Evolutionary conservation across 2,888 invertebrate genomes (phyloP), one percentile per base, ranked within the genome.

Genomic region (Mythimna pallens): DNA sequence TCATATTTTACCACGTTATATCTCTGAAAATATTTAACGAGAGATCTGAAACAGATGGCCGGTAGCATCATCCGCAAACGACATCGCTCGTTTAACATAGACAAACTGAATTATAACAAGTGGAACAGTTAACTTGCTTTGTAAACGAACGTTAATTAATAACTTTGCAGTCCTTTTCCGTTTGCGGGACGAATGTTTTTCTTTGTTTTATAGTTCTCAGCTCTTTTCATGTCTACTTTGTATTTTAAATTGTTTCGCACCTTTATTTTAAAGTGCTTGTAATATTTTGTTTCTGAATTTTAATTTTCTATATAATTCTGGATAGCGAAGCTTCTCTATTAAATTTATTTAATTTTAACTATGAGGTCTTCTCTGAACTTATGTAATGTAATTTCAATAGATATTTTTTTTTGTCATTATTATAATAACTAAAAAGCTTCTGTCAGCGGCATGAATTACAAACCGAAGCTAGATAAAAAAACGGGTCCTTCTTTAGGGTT

Each of bases 111-210:
- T 72, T 79, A 70, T 71, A 73, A 78, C 71, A 74, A 80, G 76
- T 69, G 63, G 69, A 80, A 76, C 82, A 52, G 70, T 80, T 80
- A 81, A 82, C 75, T 81, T 82, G 67, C 82, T 82, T 78, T 79
- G 81, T 81, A 73, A 80, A 80, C 76, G 73, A 72, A 76, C 81
- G 70, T 82, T 87, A 86, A 88, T 86, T 87, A 85, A 83, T 85
- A 84, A 84, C 77, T 87, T 84, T 74, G 71, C 72, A 83, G 65
- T 77, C 80, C 65, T 65, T 78, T 83, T 67, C 65, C 72, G 76
- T 76, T 82, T 78, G 70, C 63, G 50, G 55, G 67, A 73, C 54
- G 40, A 71, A 64, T 75, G 75, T 76, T 76, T 76, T 74, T 71
- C 76, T 86, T 84, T 81, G 79, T 86, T 77, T 73, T 74, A 65